Evolutionary conservation across 2,113 vertebrate genomes (phyloP).

Genomic region (Megaptera novaeangliae): DNA sequence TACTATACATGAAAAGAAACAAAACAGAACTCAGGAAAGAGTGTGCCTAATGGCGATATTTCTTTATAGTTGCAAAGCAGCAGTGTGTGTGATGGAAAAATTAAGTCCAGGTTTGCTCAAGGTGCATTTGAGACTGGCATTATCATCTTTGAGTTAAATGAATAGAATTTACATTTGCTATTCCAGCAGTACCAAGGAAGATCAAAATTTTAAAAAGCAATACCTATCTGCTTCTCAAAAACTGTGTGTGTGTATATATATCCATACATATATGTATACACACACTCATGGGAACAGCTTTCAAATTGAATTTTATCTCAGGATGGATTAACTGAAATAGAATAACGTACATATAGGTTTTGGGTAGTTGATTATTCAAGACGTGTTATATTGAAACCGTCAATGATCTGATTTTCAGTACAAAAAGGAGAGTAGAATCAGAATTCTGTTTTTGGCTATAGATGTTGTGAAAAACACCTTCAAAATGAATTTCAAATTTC

Average conservation of each 20-base stretch:
- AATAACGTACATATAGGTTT: not conserved
- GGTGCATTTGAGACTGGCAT: not conserved
- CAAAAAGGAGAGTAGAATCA: not conserved
- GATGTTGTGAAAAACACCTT: not conserved
- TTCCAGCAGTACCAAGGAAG: not conserved
- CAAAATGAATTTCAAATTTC: not conserved
- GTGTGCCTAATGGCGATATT: not conserved
- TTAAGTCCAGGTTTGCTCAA: not conserved
- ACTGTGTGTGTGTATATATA: not conserved
- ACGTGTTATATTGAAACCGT: not conserved
- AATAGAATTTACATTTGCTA: constrained; percentile 28
- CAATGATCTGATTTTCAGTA: not conserved
- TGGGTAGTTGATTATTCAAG: not conserved
- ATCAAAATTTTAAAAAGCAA: not conserved
- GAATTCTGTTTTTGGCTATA: not conserved
- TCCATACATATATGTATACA: not conserved
- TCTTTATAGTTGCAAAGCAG: constrained; percentile 14
- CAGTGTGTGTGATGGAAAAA: constrained; percentile 25
- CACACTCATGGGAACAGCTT: not conserved
- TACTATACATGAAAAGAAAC: not conserved
- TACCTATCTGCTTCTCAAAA: not conserved
- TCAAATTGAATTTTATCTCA: not conserved
- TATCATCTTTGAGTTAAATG: not conserved
- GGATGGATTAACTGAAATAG: not conserved
- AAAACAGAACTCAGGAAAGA: not conserved